These are phyloP conservation scores for Lophotis ruficrista DNA, from an alignment of 2,113 vertebrate species.

Conservation along the genomic window DNA sequence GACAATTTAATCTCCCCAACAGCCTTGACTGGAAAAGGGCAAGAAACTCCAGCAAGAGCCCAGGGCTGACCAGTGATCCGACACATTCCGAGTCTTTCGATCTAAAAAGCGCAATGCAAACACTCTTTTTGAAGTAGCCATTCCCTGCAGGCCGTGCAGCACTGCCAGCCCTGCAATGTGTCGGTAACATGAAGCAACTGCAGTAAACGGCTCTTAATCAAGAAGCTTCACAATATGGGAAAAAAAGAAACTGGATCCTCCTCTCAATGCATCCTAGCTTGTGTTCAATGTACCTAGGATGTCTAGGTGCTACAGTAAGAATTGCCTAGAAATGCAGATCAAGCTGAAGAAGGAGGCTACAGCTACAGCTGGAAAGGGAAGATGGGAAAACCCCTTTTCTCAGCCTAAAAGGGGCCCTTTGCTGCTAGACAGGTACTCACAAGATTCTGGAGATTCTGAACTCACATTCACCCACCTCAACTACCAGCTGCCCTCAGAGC, in stretches of 20 bases:
- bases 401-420: not conserved
- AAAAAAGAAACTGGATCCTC: not conserved
- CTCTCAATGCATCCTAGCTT: not conserved
- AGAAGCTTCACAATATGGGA: not conserved
- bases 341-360: not conserved
- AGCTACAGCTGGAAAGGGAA: not conserved
- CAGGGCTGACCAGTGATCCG: not conserved
- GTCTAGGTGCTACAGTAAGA: not conserved
- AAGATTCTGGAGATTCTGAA: not conserved
- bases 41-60: not conserved
- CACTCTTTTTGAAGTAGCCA: not conserved
- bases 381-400: not conserved
- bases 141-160: not conserved
- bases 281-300: not conserved
- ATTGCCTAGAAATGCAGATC: not conserved
- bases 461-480: not conserved
- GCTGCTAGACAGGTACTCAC: not conserved
- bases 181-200: not conserved
- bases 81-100: rapidly evolving
- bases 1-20: not conserved
- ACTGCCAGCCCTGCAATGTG: not conserved
- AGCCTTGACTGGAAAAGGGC: not conserved
- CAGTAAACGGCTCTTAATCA: not conserved
- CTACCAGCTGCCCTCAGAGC: not conserved
- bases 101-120: not conserved